Evolutionary conservation across 1,140 invertebrate genomes (phyloP), one percentile per base, ranked within the genome.

Genomic region (Harlomillsia oculata): DNA sequence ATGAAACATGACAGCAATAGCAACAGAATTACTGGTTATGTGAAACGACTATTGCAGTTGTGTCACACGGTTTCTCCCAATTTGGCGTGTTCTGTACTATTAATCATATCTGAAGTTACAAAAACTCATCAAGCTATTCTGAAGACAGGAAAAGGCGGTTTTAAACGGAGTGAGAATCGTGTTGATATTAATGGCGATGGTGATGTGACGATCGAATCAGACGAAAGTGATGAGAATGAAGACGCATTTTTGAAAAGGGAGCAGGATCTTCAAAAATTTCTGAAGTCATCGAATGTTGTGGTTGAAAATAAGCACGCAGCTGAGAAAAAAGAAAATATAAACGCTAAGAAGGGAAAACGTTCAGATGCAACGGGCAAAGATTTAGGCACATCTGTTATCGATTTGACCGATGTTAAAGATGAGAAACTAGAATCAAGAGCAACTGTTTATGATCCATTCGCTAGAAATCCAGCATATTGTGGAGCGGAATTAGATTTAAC

Each of bases 391-490:
- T 11, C 32, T n/a, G 32, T 11, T 11, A 28, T 14, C 5, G 36
- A 45, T 13, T 13, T 64, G 18, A 5, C 56, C 11, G 66, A 71
- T 3, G 46, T 66, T 16, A 67, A 71, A 54, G 55, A 66, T 37
- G 64, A 71, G 41, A 49, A 65, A 18, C 51, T n/a, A 20, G 34
- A 51, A 44, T 44, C 20, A 59, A 63, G 20, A 34, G 29, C 29
- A 21, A 69, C 62, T 13, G 68, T 69, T 4, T 92, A 91, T 69
- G 80, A 87, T 74, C 80, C 85, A 0, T 73, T 77, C 36, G 77
- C 78, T 36, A 76, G 93, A 25, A 96, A 96, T 73, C 93, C 94
- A 0, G 67, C 84, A 13, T 89, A 80, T 74, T 81, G 83, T 25
- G 83, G 85, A 41, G 88, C 85, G 2, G 76, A 83, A 49, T 73